Evolutionary conservation across 2,113 vertebrate genomes (phyloP).

Genomic region (Polypterus bichir): DNA sequence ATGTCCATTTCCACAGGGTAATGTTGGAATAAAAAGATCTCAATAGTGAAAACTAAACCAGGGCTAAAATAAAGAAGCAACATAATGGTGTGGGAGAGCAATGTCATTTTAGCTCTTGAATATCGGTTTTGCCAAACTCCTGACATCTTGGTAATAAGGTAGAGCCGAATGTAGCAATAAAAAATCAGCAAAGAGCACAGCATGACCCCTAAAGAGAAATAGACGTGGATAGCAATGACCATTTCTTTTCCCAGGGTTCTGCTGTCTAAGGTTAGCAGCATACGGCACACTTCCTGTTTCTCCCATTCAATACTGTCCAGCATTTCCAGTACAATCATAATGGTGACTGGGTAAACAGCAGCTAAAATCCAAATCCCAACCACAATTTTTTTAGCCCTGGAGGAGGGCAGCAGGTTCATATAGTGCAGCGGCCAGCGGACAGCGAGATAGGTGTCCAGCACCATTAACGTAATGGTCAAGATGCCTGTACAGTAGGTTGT

Average conservation of each 20-base stretch:
- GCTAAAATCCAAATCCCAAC: conserved; percentile 43
- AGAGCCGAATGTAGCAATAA: conserved; percentile 59
- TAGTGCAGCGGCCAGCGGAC: conserved; percentile 55
- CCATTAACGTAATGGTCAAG: conserved; percentile 53
- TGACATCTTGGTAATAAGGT: conserved; percentile 49
- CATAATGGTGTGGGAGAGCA: conserved; percentile 49
- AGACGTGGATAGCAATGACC: conserved; percentile 27
- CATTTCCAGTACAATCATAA: conserved; percentile 36
- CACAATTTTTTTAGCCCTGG: conserved; percentile 34
- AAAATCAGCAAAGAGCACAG: conserved; percentile 43
- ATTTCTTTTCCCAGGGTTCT: conserved; percentile 10
- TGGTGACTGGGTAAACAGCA: conserved; percentile 35
- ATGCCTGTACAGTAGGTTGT: conserved; percentile 43
- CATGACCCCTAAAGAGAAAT: conserved; percentile 33
- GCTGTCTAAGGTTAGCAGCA: conserved; percentile 34
- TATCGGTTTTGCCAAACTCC: conserved; percentile 53
- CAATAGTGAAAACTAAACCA: conserved; percentile 43
- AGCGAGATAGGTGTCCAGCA: conserved; percentile 54
- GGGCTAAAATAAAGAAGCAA: conserved; percentile 53
- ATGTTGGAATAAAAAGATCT: conserved; percentile 36
- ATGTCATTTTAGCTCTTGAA: conserved; percentile 54
- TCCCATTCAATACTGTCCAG: background rate
- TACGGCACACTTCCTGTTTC: conserved; percentile 31
- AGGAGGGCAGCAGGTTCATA: conserved; percentile 35
- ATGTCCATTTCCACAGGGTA: conserved; percentile 15